Base-by-base conservation (phyloP, 2,797 vertebrate genomes). In the Oreortyx pictus region DNA sequence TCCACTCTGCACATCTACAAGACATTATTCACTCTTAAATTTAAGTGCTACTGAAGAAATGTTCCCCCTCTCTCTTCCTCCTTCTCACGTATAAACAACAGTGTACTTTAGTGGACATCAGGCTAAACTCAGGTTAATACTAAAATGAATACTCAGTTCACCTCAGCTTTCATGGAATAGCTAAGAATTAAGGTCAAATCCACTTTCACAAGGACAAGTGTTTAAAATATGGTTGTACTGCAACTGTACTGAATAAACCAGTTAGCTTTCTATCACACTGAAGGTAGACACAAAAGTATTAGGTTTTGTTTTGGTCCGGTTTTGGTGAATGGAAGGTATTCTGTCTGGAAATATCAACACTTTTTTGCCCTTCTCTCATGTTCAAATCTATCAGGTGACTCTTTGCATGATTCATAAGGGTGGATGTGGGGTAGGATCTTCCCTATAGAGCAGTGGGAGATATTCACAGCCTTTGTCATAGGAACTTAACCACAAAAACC, bases 21-120 rank as follows among this genome's bases (percentile, higher is more conserved):
- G 39, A 66, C n/a, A 83, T 86, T 92, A 86, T 94, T 94, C 84
- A 79, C 7, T 11, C 22, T 44, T 89, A 60, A 73, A 44, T 87
- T 75, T 20, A 68, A 50, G 75, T 68, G 20, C 57, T 85, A 82
- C 82, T 2, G 39, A 85, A 86, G 33, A 88, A 91, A 25, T 6
- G 0, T 20, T 83, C 37, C 35, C 14, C 29, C 10, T 35, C 31
- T 46, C 41, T 74, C 29, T 52, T 39, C 10, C 46, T 80, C 15
- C 22, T 46, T 78, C 46, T 59, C 27, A 20, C 16, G 9, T 49
- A 93, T 89, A 92, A 83, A 39, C 29, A 83, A 4, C 15, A 66
- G 20, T 0, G 1, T 54, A 10, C 22, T 35, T 73, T 70, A 18
- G 25, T 74, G 44, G 22, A 35, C 39, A 59, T 44, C 60, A 87